Evolutionary conservation across 1,140 invertebrate genomes (phyloP), one percentile per base, ranked within the genome.

Genomic region (Ips nitidus): DNA sequence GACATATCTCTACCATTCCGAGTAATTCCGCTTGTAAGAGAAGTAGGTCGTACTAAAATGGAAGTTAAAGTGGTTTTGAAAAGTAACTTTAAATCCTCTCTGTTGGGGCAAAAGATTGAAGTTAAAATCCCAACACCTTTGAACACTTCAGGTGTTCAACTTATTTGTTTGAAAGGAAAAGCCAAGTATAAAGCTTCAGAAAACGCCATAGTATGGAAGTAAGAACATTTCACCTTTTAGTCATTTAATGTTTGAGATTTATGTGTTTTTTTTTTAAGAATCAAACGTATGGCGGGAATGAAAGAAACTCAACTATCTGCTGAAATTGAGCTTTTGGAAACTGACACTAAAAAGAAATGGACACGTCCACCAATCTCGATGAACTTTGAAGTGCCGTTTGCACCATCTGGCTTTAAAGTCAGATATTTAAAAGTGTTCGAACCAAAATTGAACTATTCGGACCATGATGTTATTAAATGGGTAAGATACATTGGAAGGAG

Each of bases 391-490:
- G 97, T 99, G 78, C 89, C 89, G n/a, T 91, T 92, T 72, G 98
- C 98, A 6, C 98, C 98, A 5, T 99, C 98, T 69, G 98, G 98
- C 7, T 98, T 99, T 79, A 93, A 98, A 86, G 98, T 99, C 55
- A 91, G 98, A 4, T 99, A 99, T 81, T 83, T 99, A 76, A 99
- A 99, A 84, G 98, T 99, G 52, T 99, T 99, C 77, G 98, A 99
- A 82, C 94, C 97, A 0, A 99, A 99, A 82, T 85, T 99, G 63
- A 99, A 99, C 84, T 99, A 99, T 82, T 99, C 97, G 41, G 98
- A 99, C 81, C 97, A 99, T 76, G 98, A 99, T 83, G 98, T 99
- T 72, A 98, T 99, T 78, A 99, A 99, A 91, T 99, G 98, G 98
- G 98, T 99, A 38, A 88, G 98, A 52, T 99, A 99, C 83, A 99